Conservation (phyloP, 2,113 vertebrate species). For the Brienomyrus brachyistius region DNA sequence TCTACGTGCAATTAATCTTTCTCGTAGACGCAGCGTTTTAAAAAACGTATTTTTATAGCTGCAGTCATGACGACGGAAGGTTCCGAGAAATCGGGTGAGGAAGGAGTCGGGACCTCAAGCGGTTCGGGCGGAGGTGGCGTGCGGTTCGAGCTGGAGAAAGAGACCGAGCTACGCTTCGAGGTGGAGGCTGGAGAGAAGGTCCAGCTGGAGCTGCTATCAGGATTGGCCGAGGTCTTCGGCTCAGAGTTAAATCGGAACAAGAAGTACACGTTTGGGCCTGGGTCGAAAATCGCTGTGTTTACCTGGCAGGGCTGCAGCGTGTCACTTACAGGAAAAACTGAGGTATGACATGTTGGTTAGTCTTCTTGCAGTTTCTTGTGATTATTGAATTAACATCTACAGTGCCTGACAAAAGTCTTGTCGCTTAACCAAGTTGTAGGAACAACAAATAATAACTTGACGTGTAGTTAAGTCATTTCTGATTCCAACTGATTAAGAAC, state of each 20-base stretch:
- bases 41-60: background rate
- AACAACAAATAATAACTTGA: too few relatives aligned
- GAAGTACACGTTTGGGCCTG: conserved; percentile 86
- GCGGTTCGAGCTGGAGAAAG: conserved; percentile 87
- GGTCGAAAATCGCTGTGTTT: conserved; percentile 91
- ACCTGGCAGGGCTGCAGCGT: conserved; percentile 95
- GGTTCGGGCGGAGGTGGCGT: conserved; percentile 48
- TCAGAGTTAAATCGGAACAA: conserved; percentile 94
- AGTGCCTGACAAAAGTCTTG: too few relatives aligned
- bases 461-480: too few relatives aligned
- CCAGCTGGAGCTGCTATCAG: conserved; percentile 81
- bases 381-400: background rate
- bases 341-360: conserved; percentile 47
- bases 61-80: conserved; percentile 57
- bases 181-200: conserved; percentile 83
- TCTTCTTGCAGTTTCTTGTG: background rate
- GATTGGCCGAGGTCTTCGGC: conserved; percentile 90
- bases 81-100: conserved; percentile 60
- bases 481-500: too few relatives aligned
- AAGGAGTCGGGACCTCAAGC: conserved; percentile 45
- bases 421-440: too few relatives aligned
- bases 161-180: conserved; percentile 94
- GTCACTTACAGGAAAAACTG: conserved; percentile 83
- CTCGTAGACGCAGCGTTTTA: background rate
- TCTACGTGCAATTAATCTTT: background rate